Conservation (phyloP, 2,797 vertebrate species). For the Austrolebias charrua region DNA sequence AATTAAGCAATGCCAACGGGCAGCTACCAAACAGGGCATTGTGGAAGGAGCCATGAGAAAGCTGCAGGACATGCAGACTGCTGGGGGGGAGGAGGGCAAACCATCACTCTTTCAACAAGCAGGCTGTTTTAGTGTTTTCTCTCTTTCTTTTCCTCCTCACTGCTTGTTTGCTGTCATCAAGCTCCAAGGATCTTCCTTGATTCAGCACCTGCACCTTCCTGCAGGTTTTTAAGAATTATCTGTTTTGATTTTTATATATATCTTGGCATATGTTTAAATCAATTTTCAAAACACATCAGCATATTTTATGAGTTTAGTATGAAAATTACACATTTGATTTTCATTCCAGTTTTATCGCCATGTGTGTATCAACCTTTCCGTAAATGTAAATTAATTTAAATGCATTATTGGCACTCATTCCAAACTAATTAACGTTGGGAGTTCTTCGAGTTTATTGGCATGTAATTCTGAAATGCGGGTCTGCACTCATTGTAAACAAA, state of each 20-base stretch:
- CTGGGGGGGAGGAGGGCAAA: conserved; percentile 38
- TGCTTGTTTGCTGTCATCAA: conserved; percentile 68
- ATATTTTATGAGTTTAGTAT: no score
- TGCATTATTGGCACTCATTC: conserved; percentile 22
- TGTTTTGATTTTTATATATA: no score
- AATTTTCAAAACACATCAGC: no score
- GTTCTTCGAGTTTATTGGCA: no score
- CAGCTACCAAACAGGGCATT: conserved; percentile 91
- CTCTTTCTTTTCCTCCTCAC: conserved; percentile 59
- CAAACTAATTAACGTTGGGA: no score
- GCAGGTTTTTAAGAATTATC: no score
- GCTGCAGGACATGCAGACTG: conserved; percentile 84
- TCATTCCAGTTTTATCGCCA: not conserved
- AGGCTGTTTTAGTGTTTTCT: conserved; percentile 45
- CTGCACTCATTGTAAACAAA: no score
- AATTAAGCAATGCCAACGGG: conserved; percentile 97
- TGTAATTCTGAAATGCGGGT: no score
- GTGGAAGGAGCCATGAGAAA: conserved; percentile 91
- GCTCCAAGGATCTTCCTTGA: conserved; percentile 33
- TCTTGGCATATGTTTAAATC: no score
- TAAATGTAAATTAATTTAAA: conserved; percentile 54
- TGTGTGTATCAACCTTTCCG: conserved; percentile 59
- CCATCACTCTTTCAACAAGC: conserved; percentile 66
- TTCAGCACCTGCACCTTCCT: conserved; percentile 16
- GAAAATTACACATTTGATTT: not conserved